Base-by-base conservation (phyloP, 30 jellyfish, hydroid and myxozoan species). In the Pelagia noctiluca region DNA sequence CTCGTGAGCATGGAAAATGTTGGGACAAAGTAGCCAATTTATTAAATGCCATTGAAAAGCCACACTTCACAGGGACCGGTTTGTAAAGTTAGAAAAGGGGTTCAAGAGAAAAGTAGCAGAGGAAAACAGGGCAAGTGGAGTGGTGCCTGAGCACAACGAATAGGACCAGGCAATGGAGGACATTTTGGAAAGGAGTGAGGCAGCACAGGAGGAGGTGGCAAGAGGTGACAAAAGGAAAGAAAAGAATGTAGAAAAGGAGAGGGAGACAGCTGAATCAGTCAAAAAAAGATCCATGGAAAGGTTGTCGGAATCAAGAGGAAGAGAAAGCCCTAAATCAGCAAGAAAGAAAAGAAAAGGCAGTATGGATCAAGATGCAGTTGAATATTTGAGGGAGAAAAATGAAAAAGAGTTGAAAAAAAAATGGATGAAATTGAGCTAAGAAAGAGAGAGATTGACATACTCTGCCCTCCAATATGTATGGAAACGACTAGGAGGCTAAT, bases 1-100 rank as follows among this genome's bases (percentile, higher is more conserved):
- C 83, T 10, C 65, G 76, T n/a, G 83, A 71, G 16, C 32, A 69
- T 36, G 83, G 83, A 5, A 68, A 71, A 35, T 19, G 13, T 19
- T 71, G 83, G 83, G 65, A 36, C 13, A 71, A 46, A 23, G 37
- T 71, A 18, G 65, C 83, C 4, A 18, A 34, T 16, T 3, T 5
- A 21, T 31, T 71, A 33, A 71, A 71, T 37, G 71, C 11, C 16
- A 46, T 71, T 23, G 68, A 31, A 12, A 46, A n/a, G 65, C 65
- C 32, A 29, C 24, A 37, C 1, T 71, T 71, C 33, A n/a, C 13
- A 36, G 83, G 12, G 83, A 71, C 83, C 23, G 83, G 22, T 71
- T 10, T 71, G 12, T 35, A 4, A 36, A 35, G 12, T 25, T 71
- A 37, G 83, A 71, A 71, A 46, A 37, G 2, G 22, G 16, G 0